These are phyloP conservation scores for Turdus rufiventris DNA, from an alignment of 2,113 vertebrate genomes.

Conservation along the genomic window DNA sequence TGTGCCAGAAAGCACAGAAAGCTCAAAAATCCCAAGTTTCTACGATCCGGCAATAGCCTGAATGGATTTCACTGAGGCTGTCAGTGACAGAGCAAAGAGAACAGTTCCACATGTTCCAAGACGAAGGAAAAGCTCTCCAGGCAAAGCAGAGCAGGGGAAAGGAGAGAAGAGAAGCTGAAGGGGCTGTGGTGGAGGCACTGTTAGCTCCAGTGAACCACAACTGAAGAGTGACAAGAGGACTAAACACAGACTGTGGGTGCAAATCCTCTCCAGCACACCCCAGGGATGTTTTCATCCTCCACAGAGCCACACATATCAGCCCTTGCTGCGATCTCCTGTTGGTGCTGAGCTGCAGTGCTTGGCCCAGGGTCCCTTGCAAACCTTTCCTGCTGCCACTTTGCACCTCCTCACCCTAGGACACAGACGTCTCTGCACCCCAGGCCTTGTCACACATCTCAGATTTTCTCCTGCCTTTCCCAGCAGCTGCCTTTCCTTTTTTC, in stretches of 20 bases:
- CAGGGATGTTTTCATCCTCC: not conserved
- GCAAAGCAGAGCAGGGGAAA: not conserved
- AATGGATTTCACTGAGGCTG: not conserved
- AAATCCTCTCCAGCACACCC: not conserved
- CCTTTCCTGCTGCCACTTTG: not conserved
- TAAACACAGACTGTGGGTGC: not conserved
- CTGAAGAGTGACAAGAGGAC: not conserved
- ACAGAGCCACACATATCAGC: not conserved
- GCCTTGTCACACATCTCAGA: not conserved
- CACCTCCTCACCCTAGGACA: not conserved
- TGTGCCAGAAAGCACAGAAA: too few relatives aligned
- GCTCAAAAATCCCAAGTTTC: too few relatives aligned
- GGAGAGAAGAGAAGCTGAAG: not conserved
- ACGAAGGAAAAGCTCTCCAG: not conserved
- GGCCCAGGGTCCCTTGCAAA: not conserved
- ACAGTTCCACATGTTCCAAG: not conserved
- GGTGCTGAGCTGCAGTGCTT: not conserved
- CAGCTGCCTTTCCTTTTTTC: not conserved
- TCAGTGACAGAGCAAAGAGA: not conserved
- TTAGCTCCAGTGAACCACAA: not conserved
- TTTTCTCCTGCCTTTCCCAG: not conserved
- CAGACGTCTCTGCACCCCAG: not conserved
- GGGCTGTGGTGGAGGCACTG: not conserved
- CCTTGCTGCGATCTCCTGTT: not conserved
- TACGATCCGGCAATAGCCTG: not conserved